Base-by-base conservation (phyloP, 1,140 invertebrate genomes). In the Papilio polyxenes region DNA sequence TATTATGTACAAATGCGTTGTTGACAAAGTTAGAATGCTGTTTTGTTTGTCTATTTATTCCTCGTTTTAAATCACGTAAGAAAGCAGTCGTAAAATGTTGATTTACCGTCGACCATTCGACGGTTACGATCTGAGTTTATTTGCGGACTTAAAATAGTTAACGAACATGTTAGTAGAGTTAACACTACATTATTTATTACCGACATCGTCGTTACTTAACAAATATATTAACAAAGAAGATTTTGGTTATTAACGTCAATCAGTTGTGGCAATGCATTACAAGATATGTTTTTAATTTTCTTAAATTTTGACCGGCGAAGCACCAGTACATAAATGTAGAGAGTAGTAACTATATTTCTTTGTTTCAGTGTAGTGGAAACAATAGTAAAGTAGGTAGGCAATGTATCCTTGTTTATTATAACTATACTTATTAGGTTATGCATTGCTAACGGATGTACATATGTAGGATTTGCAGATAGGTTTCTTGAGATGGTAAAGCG, bases 61-160 rank as follows among this genome's bases (percentile, higher is more conserved):
- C 20, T 65, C 62, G 23, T 31, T 65, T 65, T 31, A 65, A 13
- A 65, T 65, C 62, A 65, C 20, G 9, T 31, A 65, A 65, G 62
- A 65, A 65, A 65, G 23, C 62, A 65, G 23, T 65, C 62, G 62
- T 65, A 65, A 65, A 65, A 65, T 65, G 23, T 65, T 65, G 62
- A 65, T 65, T 65, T 65, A 65, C 10, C 62, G 62, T 65, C 62
- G 17, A 59, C 56, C 56, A 59, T 59, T 69, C 31, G 31, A 37
- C 31, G 37, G 65, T 72, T 72, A 72, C 65, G 31, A 37, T 37
- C 65, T 8, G 31, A 2, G 13, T 40, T 37, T 15, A 15, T 72
- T 65, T 65, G 62, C 31, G 23, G 4, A 37, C 65, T 72, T 37
- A 13, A 10, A 72, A 72, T 72, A 37, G 65, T 17, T 72, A 72